Base-by-base conservation (phyloP, 1,140 invertebrate genomes). In the Muscidifurax raptorellus region DNA sequence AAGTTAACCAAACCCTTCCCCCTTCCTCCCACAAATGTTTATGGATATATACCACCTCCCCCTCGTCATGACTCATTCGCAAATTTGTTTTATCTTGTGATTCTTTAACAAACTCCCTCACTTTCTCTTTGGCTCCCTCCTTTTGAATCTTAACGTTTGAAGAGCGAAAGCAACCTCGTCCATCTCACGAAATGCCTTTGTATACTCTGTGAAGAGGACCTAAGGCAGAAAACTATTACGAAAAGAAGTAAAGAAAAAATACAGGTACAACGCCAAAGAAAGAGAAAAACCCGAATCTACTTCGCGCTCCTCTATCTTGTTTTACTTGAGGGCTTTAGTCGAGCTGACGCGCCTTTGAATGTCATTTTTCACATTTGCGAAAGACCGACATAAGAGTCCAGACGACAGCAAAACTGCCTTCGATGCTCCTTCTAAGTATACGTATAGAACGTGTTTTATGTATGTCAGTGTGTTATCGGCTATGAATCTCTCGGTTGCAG, bases 1-100 rank as follows among this genome's bases (percentile, higher is more conserved):
- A 76, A 69, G 32, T 81, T 80, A 76, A 76, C 71, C 6, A 18
- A 81, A 81, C 77, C 59, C 59, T 80, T 44, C 9, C 27, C 47
- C 66, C 27, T 67, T 12, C 69, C 30, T 9, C 22, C 36, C 77
- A 59, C 22, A 75, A 64, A 80, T 75, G 30, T 74, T 25, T 28
- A 28, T 80, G 28, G 9, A 10, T 47, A 72, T 71, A 36, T 10
- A 83, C 40, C 32, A 22, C 4, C 52, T 82, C 30, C 30, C 32
- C 28, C 27, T 74, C 7, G 40, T 74, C 27, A 59, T 74, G 1
- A 76, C 13, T 44, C 7, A 28, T 44, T 67, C 52, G 22, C 30
- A 82, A 59, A 5, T 83, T 59, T 72, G 36, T 77, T 30, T 77
- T 22, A 9, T 28, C 75, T 59, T 30, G 13, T 77, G 22, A 27